Base-by-base conservation (phyloP, 2,888 invertebrate species). In the Lasioglossum marginatum region DNA sequence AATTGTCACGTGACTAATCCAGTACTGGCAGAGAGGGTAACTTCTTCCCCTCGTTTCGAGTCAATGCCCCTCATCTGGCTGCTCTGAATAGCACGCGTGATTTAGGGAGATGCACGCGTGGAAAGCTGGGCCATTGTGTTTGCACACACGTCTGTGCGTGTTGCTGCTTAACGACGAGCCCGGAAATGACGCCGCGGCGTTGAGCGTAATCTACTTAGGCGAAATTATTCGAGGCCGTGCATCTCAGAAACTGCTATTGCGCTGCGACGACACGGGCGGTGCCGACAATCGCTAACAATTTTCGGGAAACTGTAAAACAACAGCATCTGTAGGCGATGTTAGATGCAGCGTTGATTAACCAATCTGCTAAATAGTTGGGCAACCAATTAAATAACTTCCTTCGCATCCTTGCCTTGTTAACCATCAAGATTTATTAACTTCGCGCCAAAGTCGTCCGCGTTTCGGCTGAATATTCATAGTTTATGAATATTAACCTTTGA, bases 171-270 rank as follows among this genome's bases (percentile, higher is more conserved):
- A 81, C 82, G 52, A 23, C 34, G 52, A 16, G 66, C 82, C 57
- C 63, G 68, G 83, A 73, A 82, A 83, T 68, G n/a, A 68, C 45
- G 45, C 45, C 1, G 45, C 45, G 45, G 4, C 27, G 60, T 40
- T n/a, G 45, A 60, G 68, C 77, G 77, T 88, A 85, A 88, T 88
- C 80, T 74, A 63, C 78, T 80, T 70, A 82, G 73, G 76, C 75
- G 78, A 79, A 88, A 85, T 85, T 85, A 85, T 85, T 75, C 83
- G 57, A 37, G 71, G 19, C 63, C 66, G 57, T 75, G 78, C 74
- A 68, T 73, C 74, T 74, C 74, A 57, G 34, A 40, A 57, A 72
- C 75, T 76, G 83, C 79, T 83, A 76, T 83, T 52, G 74, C 83
- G 71, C 63, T 37, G 78, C 68, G 77, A 52, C 57, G 57, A 37